Evolutionary conservation across 2,888 invertebrate species (phyloP), one percentile per base, ranked within the genome.

Genomic region (Arenicola marina): DNA sequence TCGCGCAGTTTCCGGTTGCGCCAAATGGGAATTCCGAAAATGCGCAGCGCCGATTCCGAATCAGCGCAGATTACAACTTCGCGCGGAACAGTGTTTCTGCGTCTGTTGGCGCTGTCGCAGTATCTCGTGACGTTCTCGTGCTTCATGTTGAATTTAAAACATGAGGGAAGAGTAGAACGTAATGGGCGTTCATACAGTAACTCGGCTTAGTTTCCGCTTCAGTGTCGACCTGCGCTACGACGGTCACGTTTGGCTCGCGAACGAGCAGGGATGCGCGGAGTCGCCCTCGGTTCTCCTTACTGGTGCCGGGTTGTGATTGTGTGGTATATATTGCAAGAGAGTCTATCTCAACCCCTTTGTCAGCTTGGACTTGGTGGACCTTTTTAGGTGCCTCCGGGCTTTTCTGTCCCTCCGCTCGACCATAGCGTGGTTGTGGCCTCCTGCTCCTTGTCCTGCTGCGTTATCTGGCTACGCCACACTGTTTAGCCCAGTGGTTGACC

Each of bases 181-280:
- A 53, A 15, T 53, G 48, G 48, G 7, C 51, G 59, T 11, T 31
- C 51, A 51, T 51, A 33, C 28, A 59, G n/a, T 24, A 59, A 21
- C 28, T 59, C 59, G 48, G 33, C 59, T 18, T 38, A 18, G 38
- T 18, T 38, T 38, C 38, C 18, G 38, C 38, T 11, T 18, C 38
- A 38, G 38, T 38, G 38, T 38, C 38, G 18, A 38, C 18, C 18
- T 38, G 38, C 38, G 18, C 38, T 38, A 11, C 18, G 11, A 38
- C 18, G 18, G 11, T 38, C 11, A 15, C 38, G 11, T 11, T 38
- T 11, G 38, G 38, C 11, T 11, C 38, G 11, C 18, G 38, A 15
- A 38, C 38, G 11, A 38, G 18, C 38, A 38, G 38, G 11, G 38
- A 15, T 15, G 18, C 38, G 11, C 18, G 38, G 38, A 38, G 11